These are phyloP conservation scores for Leptestheria dahalacensis DNA, from an alignment of 1,140 invertebrate species.

Conservation along the genomic window DNA sequence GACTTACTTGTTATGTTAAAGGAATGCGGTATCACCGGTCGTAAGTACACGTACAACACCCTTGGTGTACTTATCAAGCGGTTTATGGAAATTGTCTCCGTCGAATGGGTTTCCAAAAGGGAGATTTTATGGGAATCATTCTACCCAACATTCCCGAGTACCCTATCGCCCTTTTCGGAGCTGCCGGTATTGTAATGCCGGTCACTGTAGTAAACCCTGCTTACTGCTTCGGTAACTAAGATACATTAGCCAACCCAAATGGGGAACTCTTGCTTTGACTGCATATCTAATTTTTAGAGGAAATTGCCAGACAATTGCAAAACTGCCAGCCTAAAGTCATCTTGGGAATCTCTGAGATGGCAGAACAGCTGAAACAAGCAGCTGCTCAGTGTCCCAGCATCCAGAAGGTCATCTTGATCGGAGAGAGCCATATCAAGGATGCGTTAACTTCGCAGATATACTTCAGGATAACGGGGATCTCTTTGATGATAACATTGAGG, in stretches of 20 bases:
- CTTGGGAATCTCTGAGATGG: constrained; percentile 42
- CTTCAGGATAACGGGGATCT: constrained; percentile 10
- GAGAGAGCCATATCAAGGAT: constrained; percentile 15
- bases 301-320: constrained; percentile 52
- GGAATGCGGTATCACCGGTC: constrained; percentile 51
- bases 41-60: constrained; percentile 51
- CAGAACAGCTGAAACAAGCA: constrained; percentile 35
- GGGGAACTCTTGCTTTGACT: constrained; percentile 19
- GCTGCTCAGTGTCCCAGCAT: too few species aligned
- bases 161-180: constrained; percentile 45
- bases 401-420: constrained; percentile 26
- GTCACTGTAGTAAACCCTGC: constrained; percentile 63
- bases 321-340: constrained; percentile 48
- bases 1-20: constrained; percentile 24
- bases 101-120: constrained; percentile 44
- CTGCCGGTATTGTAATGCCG: constrained; percentile 46
- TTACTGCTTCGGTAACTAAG: constrained; percentile 44
- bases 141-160: constrained; percentile 65
- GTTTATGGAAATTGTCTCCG: constrained; percentile 50
- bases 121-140: constrained; percentile 52
- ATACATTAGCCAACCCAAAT: not conserved
- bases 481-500: constrained; percentile 14
- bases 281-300: constrained; percentile 46
- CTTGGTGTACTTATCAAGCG: constrained; percentile 42
- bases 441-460: constrained; percentile 2